Evolutionary conservation across 1,140 invertebrate genomes (phyloP), one percentile per base, ranked within the genome.

Genomic region (Eriocheir sinensis): DNA sequence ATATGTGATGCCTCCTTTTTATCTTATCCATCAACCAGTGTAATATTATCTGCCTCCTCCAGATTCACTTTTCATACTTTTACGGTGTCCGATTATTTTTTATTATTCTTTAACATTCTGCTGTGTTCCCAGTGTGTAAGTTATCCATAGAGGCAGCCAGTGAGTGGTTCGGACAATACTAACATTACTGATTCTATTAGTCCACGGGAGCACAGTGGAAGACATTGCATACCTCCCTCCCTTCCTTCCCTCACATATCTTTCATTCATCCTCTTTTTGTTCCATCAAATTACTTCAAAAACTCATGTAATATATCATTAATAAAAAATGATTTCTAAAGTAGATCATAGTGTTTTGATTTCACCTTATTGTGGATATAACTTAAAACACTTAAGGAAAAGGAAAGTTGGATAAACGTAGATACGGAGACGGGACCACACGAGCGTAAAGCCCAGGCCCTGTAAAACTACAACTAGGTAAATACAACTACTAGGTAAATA

Each of bases 301-400:
- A 94, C 91, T 94, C 94, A 94, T 94, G 94, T 94, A 94, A 94
- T 91, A 94, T 94, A 92, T 92, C 94, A 94, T 94, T 94, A 94
- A 94, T 94, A 94, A 94, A 94, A 86, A 83, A 94, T 94, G 94
- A 94, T 94, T 94, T 94, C 94, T 94, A 91, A 94, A 94, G 94
- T 94, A 94, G 80, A 91, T n/a, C 27, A n/a, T 72, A 1, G n/a
- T 72, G 60, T 21, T 60, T 2, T 36, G 15, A 88, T 88, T n/a
- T 41, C 0, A n/a, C n/a, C n/a, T n/a, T n/a, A n/a, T n/a, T n/a
- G n/a, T n/a, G n/a, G n/a, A n/a, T n/a, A n/a, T n/a, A n/a, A n/a
- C n/a, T n/a, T n/a, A n/a, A n/a, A n/a, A n/a, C n/a, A n/a, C n/a
- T n/a, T n/a, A n/a, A n/a, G n/a, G n/a, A n/a, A n/a, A n/a, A n/a